A percentile compares a stretch with the other conserved stretches of the same genome.
phyloP scores from a whole-genome alignment of 2,113 vertebrate genomes.

The Tinamus guttatus region DNA sequence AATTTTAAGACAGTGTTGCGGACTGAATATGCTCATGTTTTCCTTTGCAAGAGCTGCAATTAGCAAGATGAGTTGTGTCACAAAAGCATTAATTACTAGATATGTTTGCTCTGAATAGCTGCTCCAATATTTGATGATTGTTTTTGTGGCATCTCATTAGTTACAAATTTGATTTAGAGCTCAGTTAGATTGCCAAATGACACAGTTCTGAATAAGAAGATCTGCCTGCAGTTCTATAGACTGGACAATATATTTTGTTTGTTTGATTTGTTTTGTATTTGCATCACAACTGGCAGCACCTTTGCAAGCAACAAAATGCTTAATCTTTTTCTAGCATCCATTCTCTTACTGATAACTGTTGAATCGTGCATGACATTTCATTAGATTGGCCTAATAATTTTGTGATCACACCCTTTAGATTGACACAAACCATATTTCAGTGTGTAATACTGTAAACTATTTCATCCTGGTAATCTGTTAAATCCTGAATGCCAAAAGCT shows the following conservation, averaged over 20 bases:
- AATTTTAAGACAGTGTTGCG: slow-evolving; percentile 28
- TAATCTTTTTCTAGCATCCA: background rate
- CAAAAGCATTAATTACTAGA: slow-evolving; percentile 70
- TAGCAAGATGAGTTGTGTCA: slow-evolving; percentile 61
- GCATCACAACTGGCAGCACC: background rate
- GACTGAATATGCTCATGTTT: slow-evolving; percentile 29
- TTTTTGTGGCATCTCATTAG: slow-evolving; percentile 61
- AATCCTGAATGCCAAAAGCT: background rate
- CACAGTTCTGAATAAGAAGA: slow-evolving; percentile 28
- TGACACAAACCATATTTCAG: background rate
- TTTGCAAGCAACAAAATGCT: background rate
- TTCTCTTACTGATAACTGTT: background rate
- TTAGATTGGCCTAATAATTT: background rate
- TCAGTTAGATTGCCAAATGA: slow-evolving; percentile 1
- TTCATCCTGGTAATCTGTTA: background rate
- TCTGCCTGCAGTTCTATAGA: background rate
- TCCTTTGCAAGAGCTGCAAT: slow-evolving; percentile 51
- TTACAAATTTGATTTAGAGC: slow-evolving; percentile 39
- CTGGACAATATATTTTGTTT: background rate
- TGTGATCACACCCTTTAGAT: background rate
- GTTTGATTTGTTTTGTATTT: background rate
- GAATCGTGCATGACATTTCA: background rate
- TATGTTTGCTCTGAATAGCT: slow-evolving; percentile 54
- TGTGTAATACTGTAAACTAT: background rate
- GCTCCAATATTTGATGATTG: slow-evolving; percentile 55